A percentile compares a stretch with the other conserved stretches of the same genome.
These are phyloP conservation scores for Ephydatia muelleri DNA, from an alignment of 37 sponge, comb jelly and placozoan species.

Conservation along the genomic window DNA sequence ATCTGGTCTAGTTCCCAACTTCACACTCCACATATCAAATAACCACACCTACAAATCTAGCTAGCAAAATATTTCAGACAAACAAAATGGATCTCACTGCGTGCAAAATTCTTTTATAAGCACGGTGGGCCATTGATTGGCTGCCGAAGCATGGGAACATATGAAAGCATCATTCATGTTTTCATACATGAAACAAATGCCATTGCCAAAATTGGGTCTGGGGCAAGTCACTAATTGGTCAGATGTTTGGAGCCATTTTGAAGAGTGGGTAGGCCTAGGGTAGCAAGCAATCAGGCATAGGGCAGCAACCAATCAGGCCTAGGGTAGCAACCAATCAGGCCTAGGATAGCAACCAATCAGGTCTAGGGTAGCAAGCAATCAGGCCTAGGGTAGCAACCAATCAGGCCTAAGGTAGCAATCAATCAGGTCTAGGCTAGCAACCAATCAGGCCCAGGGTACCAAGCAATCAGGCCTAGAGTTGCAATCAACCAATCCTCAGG, in stretches of 20 bases:
- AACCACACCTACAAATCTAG: background rate
- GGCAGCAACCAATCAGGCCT: background rate
- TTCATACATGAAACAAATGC: background rate
- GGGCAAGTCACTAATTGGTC: background rate
- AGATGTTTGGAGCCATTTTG: background rate
- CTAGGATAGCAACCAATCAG: too few relatives aligned
- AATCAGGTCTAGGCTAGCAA: too few relatives aligned
- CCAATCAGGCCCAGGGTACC: too few relatives aligned
- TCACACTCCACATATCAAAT: background rate
- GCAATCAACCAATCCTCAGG: too few relatives aligned
- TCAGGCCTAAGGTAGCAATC: too few relatives aligned
- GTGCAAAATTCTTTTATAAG: background rate
- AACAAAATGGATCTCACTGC: background rate
- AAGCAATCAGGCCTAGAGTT: too few relatives aligned
- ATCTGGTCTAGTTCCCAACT: constrained; percentile 14
- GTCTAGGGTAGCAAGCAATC: too few relatives aligned
- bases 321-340: too few relatives aligned
- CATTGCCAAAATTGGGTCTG: background rate
- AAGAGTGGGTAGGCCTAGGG: too few relatives aligned
- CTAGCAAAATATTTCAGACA: background rate
- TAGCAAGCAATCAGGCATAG: background rate
- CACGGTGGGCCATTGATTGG: background rate
- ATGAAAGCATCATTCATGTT: background rate
- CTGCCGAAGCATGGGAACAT: background rate
- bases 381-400: too few relatives aligned